These are phyloP conservation scores for Trachymyrmex cornetzi DNA, from an alignment of 1,140 invertebrate genomes.

Conservation along the genomic window DNA sequence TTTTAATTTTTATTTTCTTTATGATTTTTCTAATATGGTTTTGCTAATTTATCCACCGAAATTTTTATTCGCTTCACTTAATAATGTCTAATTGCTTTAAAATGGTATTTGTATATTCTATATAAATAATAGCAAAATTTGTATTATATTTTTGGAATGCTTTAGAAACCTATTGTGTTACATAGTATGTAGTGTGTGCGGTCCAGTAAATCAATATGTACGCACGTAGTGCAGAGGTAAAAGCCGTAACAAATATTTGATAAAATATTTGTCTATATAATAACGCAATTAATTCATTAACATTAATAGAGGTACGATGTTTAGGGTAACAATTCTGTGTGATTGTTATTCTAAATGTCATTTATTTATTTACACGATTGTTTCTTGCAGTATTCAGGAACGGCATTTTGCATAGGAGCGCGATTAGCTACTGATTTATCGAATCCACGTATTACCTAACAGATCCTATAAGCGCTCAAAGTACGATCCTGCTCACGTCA, in stretches of 20 bases:
- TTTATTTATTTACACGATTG: constrained; percentile 46
- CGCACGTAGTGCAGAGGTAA: neutral
- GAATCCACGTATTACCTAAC: constrained; percentile 53
- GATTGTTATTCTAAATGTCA: neutral
- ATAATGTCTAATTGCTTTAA: neutral
- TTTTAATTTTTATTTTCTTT: neutral
- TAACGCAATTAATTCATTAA: constrained; percentile 4
- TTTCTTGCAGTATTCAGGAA: constrained; percentile 32
- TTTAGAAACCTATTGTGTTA: constrained; percentile 22
- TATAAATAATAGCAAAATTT: constrained; percentile 15
- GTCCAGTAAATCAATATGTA: constrained; percentile 50
- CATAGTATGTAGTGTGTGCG: neutral
- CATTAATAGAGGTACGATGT: constrained; percentile 21
- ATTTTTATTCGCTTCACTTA: neutral
- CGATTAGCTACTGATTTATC: constrained; percentile 72
- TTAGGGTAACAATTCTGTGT: neutral
- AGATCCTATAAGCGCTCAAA: constrained; percentile 65
- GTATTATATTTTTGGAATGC: constrained; percentile 7
- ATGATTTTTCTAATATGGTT: neutral
- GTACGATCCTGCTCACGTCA: constrained; percentile 32
- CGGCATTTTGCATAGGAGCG: constrained; percentile 41
- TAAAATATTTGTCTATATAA: constrained; percentile 26
- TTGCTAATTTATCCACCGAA: neutral
- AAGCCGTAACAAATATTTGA: constrained; percentile 51
- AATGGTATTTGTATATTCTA: neutral